phyloP scores from a whole-genome alignment of 2,797 vertebrate species.

The Sciurus vulgaris region DNA sequence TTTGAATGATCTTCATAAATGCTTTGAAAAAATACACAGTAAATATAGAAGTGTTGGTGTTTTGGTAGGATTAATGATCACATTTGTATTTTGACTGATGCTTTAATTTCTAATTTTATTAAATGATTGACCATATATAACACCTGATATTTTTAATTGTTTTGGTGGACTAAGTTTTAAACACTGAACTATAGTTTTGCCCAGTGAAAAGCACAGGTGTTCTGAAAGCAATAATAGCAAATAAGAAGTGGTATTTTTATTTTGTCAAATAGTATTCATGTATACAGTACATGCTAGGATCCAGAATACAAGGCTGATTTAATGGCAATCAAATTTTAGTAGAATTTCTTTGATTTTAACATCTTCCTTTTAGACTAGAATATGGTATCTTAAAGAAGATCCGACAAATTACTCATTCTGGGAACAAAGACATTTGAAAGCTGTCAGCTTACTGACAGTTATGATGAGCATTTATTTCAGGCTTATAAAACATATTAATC shows the following conservation, averaged over 20 bases:
- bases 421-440: conserved; percentile 88
- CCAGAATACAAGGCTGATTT: conserved; percentile 76
- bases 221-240: conserved; percentile 77
- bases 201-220: conserved; percentile 72
- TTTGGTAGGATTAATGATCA: background rate
- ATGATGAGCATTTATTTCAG: conserved; percentile 88
- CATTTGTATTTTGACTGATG: conserved; percentile 10
- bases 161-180: background rate
- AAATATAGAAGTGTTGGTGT: conserved; percentile 10
- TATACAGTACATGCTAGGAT: conserved; percentile 59
- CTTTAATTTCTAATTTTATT: conserved; percentile 51
- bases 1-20: conserved; percentile 14
- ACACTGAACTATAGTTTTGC: background rate
- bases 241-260: conserved; percentile 49
- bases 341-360: conserved; percentile 84
- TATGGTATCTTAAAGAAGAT: conserved; percentile 86
- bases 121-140: conserved; percentile 31
- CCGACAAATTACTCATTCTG: conserved; percentile 86
- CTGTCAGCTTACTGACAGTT: conserved; percentile 88
- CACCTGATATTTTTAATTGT: background rate
- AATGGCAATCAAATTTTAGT: conserved; percentile 80
- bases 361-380: conserved; percentile 83
- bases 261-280: conserved; percentile 69
- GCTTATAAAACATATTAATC: conserved; percentile 89
- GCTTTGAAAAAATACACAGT: conserved; percentile 37